Evolutionary conservation across 2,797 vertebrate species (phyloP), one percentile per base, ranked within the genome.

Genomic region (Trematomus bernacchii): DNA sequence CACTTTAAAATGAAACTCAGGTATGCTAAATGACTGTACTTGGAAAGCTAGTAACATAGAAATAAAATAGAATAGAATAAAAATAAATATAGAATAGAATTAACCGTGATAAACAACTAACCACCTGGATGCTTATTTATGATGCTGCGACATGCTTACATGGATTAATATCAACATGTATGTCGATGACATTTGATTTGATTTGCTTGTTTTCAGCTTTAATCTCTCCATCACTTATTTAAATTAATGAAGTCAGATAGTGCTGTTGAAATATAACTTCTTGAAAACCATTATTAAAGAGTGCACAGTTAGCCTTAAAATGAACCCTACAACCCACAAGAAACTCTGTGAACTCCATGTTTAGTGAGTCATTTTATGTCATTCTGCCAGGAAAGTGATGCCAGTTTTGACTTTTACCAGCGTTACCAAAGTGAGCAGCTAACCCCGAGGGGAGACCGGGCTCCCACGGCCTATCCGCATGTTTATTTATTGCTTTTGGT

Each of bases 401-500:
- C 43, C 27, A 37, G 19, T n/a, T 61, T 23, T 54, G 21, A 67
- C 65, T 57, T 33, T 63, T 70, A 60, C 37, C 55, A 55, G 50
- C 19, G 3, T 18, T 66, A 57, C 60, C 70, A 71, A 65, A 50
- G 55, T 55, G 33, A 76, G 71, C 60, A 64, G 13, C 66, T 57
- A 46, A 47, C 61, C 18, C 73, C 30, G 66, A 64, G 73, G 51
- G 54, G 67, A 19, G 46, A 73, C 66, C 14, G 9, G 71, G 73
- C 81, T 88, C 72, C 79, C 69, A 46, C 57, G 4, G 72, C 73
- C 63, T 44, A 54, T 82, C 73, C 73, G 62, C 72, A 61, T 77
- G 59, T 80, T 85, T 78, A 71, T 86, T 82, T 83, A 82, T 85
- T 80, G 76, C 27, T 75, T 88, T 82, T 73, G 79, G 81, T 84